Evolutionary conservation across 2,113 vertebrate genomes (phyloP), one percentile per base, ranked within the genome.

Genomic region (Xenopus laevis): DNA sequence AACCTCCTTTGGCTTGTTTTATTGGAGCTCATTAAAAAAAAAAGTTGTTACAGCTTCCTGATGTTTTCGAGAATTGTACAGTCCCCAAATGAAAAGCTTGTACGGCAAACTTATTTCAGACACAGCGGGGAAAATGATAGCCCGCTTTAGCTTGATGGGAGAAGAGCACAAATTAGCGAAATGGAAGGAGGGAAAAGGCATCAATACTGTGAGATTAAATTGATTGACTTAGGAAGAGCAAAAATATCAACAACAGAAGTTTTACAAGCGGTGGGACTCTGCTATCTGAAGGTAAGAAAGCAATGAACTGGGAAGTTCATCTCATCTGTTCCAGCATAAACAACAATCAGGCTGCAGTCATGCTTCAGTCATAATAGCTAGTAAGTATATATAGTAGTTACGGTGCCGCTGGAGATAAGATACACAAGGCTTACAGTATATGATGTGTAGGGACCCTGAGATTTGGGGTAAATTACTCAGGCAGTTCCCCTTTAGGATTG

Each of bases 41-140:
- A 40, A 75, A 75, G 59, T 77, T 77, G 74, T 77, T 77, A 77
- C 74, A 70, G 74, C 67, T 77, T 77, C 74, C 74, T 77, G 67
- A 70, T 77, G 74, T 77, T 77, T 77, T 70, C 47, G 47, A 77
- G 74, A 77, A 77, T 70, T 57, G 74, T 70, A 70, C 61, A 69
- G 74, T 70, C 21, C 66, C 64, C 66, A 77, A 77, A 77, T 70
- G 66, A 77, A 69, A 77, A 58, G 67, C 67, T 60, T 63, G 50
- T 70, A 70, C 59, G 60, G 66, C 67, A 77, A 40, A 75, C 73
- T 75, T 68, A 75, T 75, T 75, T 75, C 65, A 69, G 65, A n/a
- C 73, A 75, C 73, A 75, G 73, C 58, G 46, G 73, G 73, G 46
- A 75, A 68, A 75, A 62, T 12, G 58, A 75, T 69, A 62, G 45